Evolutionary conservation across 2,888 invertebrate genomes (phyloP), one percentile per base, ranked within the genome.

Genomic region (Spodoptera picta): DNA sequence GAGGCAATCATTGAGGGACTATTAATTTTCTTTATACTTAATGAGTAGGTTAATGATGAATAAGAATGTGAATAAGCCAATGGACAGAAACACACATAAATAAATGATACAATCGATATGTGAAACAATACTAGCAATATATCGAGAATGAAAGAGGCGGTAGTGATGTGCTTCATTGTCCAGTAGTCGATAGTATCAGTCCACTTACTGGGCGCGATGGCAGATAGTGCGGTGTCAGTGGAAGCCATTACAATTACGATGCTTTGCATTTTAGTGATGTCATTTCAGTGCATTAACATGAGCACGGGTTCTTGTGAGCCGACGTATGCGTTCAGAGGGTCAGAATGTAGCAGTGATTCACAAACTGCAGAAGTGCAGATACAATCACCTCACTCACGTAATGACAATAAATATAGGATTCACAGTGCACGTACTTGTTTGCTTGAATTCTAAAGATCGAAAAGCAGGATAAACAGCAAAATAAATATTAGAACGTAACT

Each of bases 201-300:
- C 65, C 73, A 70, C 72, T 72, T 69, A 77, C 70, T 66, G 63
- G 54, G 63, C 63, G 56, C 68, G 83, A 80, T 81, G 66, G 55
- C 44, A 77, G 85, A 84, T 84, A 83, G 54, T 56, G 61, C 73
- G 50, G 75, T 73, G 79, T 79, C 81, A 82, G 71, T 67, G 66
- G 64, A 54, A 62, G 65, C 75, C 72, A 82, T 76, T 80, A 79
- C 82, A 83, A 83, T 82, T 84, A 84, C 75, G 59, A 75, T 65
- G 52, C 74, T 54, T 64, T 49, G 72, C 69, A 64, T 79, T 77
- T 77, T 69, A 77, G 65, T 70, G 69, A 65, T 60, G 69, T 77
- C 69, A 64, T 69, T 80, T 75, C 52, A 9, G 65, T 72, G 66
- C 75, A 77, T 77, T 79, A 79, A 69, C 72, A 65, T 65, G 50